Percentiles rank a stretch among this genome's conserved stretches.
These are phyloP conservation scores for Cyrtonyx montezumae DNA, from an alignment of 2,113 vertebrate genomes.

Conservation along the genomic window DNA sequence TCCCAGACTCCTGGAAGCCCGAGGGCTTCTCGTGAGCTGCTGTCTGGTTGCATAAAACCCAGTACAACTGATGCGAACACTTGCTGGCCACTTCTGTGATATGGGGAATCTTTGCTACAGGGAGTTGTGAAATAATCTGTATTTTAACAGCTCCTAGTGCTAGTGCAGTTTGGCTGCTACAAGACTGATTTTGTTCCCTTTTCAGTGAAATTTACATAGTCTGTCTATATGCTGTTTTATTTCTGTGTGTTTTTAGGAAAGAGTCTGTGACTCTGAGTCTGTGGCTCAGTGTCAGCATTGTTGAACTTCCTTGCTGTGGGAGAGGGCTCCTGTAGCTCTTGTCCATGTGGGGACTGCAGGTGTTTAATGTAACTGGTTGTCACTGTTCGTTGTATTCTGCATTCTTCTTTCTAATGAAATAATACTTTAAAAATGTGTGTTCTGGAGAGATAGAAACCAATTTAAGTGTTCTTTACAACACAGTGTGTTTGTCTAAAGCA, in stretches of 20 bases:
- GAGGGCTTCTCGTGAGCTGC: neutral
- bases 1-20: neutral
- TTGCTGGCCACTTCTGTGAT: neutral
- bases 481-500: neutral
- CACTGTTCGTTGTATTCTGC: neutral
- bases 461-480: neutral
- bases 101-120: neutral
- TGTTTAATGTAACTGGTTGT: neutral
- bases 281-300: fast-evolving
- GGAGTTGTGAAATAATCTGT: neutral
- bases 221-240: neutral
- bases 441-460: neutral
- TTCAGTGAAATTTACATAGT: neutral
- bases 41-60: neutral
- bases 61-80: neutral
- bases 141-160: neutral
- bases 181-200: neutral
- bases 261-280: neutral
- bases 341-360: neutral
- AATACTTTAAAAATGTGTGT: neutral
- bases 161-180: neutral
- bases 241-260: neutral
- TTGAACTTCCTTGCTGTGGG: neutral
- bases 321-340: neutral
- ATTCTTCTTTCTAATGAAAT: neutral